Conservation (phyloP, 2,888 invertebrate genomes). For the Pyrgus malvae region DNA sequence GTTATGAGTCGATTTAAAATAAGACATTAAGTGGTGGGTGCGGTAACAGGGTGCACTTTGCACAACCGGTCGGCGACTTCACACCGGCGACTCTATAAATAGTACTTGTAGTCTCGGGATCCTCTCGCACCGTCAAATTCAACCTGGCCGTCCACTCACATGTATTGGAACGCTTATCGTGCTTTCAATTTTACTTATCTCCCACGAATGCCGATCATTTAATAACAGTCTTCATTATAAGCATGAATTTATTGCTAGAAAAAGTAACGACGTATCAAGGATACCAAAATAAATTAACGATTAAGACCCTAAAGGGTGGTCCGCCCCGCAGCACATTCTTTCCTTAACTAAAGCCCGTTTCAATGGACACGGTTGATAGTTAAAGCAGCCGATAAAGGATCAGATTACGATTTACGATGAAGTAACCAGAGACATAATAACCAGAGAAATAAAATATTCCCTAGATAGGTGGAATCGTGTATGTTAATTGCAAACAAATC, state of each 20-base stretch:
- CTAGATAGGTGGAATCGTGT: constrained; percentile 10
- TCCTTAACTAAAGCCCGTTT: no score
- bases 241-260: neutral
- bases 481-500: constrained; percentile 25
- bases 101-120: constrained; percentile 34
- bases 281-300: neutral
- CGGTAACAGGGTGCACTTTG: constrained; percentile 17
- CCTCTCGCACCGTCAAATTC: constrained; percentile 20
- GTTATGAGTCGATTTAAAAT: constrained; percentile 32
- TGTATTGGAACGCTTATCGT: constrained; percentile 8
- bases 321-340: neutral
- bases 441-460: constrained; percentile 16
- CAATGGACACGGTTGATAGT: constrained; percentile 9
- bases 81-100: constrained; percentile 36
- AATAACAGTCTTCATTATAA: neutral
- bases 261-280: neutral
- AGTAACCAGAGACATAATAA: constrained; percentile 19
- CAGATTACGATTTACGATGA: constrained; percentile 24
- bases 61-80: constrained; percentile 38
- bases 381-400: constrained; percentile 23
- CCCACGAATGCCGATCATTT: neutral
- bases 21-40: constrained; percentile 40
- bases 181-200: neutral
- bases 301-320: constrained; percentile 18
- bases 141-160: constrained; percentile 10